phyloP scores from a whole-genome alignment of 2,797 vertebrate genomes.

The Mormyrops boulengeri region DNA sequence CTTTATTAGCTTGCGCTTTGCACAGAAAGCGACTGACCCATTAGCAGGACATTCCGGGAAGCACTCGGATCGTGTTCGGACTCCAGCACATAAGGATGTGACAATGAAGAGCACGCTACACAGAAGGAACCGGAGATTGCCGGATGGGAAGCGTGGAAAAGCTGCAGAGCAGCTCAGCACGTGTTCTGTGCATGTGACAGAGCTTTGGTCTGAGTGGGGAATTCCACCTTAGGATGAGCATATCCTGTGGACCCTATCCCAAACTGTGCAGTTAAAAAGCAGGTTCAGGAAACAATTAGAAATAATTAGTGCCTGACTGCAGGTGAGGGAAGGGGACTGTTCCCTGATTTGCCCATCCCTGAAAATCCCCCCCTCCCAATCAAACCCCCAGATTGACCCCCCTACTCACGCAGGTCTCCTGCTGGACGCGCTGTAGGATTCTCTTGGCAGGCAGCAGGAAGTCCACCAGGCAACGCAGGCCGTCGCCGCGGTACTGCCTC shows the following conservation, averaged over 20 bases:
- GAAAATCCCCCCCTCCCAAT: neutral
- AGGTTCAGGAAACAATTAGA: neutral
- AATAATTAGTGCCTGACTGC: neutral
- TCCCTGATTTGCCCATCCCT: neutral
- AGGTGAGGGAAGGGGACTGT: neutral
- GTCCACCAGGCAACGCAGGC: slow-evolving; percentile 73
- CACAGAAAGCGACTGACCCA: neutral
- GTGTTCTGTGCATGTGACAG: neutral
- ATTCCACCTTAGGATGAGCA: neutral
- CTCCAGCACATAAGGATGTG: neutral
- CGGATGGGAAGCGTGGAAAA: neutral
- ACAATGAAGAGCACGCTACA: neutral
- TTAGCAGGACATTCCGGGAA: neutral
- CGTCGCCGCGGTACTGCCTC: slow-evolving; percentile 71
- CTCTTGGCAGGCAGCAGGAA: slow-evolving; percentile 73
- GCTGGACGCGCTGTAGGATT: slow-evolving; percentile 68
- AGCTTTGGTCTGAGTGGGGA: neutral
- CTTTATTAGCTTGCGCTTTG: neutral
- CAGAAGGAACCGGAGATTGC: neutral
- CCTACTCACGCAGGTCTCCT: slow-evolving; percentile 70
- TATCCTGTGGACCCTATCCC: neutral
- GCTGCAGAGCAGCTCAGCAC: neutral
- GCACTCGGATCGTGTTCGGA: neutral
- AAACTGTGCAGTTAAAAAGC: neutral
- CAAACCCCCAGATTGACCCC: neutral